Base-by-base conservation (phyloP, 2,113 vertebrate genomes). In the Pimephales promelas region DNA sequence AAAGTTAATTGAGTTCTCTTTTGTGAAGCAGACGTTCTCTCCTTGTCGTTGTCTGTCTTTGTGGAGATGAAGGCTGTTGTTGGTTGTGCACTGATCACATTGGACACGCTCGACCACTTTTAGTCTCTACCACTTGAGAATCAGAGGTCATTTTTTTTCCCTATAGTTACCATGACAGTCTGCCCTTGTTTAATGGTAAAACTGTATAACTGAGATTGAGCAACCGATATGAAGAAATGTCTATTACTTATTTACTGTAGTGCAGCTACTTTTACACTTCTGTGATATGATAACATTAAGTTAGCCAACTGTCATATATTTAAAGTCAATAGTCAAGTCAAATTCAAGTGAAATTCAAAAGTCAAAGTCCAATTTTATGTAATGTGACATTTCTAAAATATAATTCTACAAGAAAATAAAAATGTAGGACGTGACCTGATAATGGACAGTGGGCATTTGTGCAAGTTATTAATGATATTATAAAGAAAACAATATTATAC, bases 1-100 rank as follows among this genome's bases (percentile, higher is more conserved):
- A 92, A 89, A 88, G 89, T 90, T 94, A 92, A 94, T 92, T 92
- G 91, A 93, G 91, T 93, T 93, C 90, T 90, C 90, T 91, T 91
- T 91, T 89, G 83, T 91, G 87, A 91, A 89, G 91, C 82, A 61
- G 89, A 87, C 84, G 45, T 87, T 83, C 90, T 92, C 90, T 91
- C 85, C 88, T 90, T 89, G 91, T 92, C 89, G 88, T 85, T 52
- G 26, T 64, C 34, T 57, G 47, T 73, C n/a, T 59, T 16, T 22
- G 61, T n/a, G 10, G 49, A 76, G 31, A 56, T 47, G 22, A 20
- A 10, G 22, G 5, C 45, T 45, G 40, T 10, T 24, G 34, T 77
- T 16, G 36, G 10, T 45, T 45, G 40, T 24, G 22, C 40, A 68
- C 34, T 40, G 62, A 22, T 66, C 8, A 20, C 62, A 34, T 34